phyloP scores from a whole-genome alignment of 2,888 invertebrate species.

The Spilosoma lubricipeda region DNA sequence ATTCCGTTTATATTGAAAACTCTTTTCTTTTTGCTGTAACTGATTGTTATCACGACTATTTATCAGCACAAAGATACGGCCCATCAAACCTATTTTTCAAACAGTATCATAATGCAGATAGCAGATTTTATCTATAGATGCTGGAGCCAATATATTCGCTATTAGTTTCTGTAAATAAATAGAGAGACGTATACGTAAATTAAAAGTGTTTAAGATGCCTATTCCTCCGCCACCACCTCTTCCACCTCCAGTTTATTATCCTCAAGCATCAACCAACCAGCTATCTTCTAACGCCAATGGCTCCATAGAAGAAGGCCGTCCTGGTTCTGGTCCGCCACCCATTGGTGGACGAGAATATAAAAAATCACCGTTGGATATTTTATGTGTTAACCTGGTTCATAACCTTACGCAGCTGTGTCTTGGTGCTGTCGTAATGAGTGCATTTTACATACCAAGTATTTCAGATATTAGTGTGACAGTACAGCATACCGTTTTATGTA shows the following conservation, averaged over 20 bases:
- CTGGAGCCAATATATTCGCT: not conserved
- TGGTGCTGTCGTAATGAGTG: constrained; percentile 14
- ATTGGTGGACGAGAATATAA: no score
- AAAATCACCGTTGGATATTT: not conserved
- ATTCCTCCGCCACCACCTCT: not conserved
- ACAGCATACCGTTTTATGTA: constrained; percentile 18
- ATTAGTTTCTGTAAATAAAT: not conserved
- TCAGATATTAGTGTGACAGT: not conserved
- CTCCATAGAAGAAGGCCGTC: not conserved
- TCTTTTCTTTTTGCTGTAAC: not conserved
- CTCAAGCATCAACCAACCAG: not conserved
- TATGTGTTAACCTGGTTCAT: constrained; percentile 9
- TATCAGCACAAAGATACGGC: constrained; percentile 6
- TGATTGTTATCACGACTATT: not conserved
- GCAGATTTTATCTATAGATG: constrained; percentile 1
- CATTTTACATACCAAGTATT: not conserved
- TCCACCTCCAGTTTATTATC: constrained; percentile 1
- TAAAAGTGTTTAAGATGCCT: not conserved
- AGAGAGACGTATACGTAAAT: not conserved
- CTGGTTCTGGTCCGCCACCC: not conserved
- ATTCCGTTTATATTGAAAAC: not conserved
- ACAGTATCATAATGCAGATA: constrained; percentile 3
- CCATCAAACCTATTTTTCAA: constrained; percentile 1
- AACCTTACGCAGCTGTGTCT: constrained; percentile 20
- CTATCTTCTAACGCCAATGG: not conserved